Conservation (phyloP, 2,888 invertebrate genomes). For the Xanthorhoe spadicearia region DNA sequence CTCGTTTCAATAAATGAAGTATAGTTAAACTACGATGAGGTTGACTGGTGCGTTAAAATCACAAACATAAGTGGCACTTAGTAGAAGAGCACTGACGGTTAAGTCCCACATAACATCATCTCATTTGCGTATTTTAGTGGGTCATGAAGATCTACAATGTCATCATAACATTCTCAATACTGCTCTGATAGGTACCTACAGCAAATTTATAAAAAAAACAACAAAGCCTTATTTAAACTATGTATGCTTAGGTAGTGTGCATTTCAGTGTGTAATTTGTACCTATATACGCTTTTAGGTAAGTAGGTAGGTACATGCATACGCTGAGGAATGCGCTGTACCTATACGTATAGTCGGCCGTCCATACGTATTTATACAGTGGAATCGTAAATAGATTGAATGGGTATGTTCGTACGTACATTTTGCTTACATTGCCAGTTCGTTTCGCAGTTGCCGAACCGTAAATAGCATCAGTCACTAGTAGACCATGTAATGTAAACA, state of each 20-base stretch:
- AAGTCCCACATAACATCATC: slow-evolving; percentile 31
- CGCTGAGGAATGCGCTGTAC: slow-evolving; percentile 78
- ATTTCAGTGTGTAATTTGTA: slow-evolving; percentile 62
- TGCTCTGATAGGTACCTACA: slow-evolving; percentile 31
- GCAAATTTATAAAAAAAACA: slow-evolving; percentile 48
- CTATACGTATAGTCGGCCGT: slow-evolving; percentile 63
- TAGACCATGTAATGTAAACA: slow-evolving; percentile 81
- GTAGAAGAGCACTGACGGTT: slow-evolving; percentile 14
- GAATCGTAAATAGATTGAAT: slow-evolving; percentile 84
- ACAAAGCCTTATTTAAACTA: slow-evolving; percentile 44
- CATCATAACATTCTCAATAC: slow-evolving; percentile 42
- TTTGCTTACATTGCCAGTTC: slow-evolving; percentile 74
- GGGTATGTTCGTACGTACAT: slow-evolving; percentile 73
- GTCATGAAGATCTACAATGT: slow-evolving; percentile 47
- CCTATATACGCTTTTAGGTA: slow-evolving; percentile 54
- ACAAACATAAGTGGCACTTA: slow-evolving; percentile 15
- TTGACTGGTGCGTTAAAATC: slow-evolving; percentile 6
- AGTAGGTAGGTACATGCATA: slow-evolving; percentile 53
- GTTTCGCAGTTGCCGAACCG: slow-evolving; percentile 67
- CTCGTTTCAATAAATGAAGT: no score
- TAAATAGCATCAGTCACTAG: slow-evolving; percentile 67
- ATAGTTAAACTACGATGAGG: not conserved
- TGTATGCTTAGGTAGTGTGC: slow-evolving; percentile 52
- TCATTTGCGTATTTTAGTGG: slow-evolving; percentile 43
- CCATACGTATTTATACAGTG: slow-evolving; percentile 72